These are phyloP conservation scores for Clytia hemisphaerica DNA, from an alignment of 30 jellyfish, hydroid and myxozoan species.

Conservation along the genomic window DNA sequence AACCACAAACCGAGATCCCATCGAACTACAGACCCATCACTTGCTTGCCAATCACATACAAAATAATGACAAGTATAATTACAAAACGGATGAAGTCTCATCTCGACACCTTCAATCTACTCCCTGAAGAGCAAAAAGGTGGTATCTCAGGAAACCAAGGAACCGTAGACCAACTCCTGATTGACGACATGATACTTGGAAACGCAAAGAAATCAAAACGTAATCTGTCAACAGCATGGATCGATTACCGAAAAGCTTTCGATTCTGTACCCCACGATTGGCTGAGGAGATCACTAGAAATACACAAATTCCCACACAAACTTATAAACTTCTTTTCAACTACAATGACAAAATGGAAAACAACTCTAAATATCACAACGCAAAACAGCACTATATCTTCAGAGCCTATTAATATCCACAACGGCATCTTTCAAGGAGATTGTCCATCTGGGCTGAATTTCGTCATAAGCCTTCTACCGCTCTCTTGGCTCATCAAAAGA, in stretches of 20 bases:
- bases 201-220: neutral
- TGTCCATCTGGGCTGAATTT: neutral
- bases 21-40: conserved; percentile 8
- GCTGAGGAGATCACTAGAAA: neutral
- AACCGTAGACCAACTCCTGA: neutral
- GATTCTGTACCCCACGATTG: conserved; percentile 25
- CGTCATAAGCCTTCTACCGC: neutral
- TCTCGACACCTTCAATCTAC: conserved; percentile 6
- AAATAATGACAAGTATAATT: neutral
- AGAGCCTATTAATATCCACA: neutral
- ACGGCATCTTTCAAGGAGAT: conserved; percentile 5
- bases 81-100: neutral
- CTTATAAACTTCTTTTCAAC: conserved; percentile 16
- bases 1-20: neutral
- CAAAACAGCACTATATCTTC: no score
- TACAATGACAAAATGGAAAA: no score
- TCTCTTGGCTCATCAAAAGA: neutral
- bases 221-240: neutral
- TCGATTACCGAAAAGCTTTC: conserved; percentile 24
- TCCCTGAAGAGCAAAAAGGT: conserved; percentile 9
- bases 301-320: conserved; percentile 7
- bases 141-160: neutral
- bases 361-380: no score
- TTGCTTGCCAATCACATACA: neutral
- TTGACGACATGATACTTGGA: neutral